phyloP scores from a whole-genome alignment of 2,888 invertebrate species.

The Ectemnius continuus region DNA sequence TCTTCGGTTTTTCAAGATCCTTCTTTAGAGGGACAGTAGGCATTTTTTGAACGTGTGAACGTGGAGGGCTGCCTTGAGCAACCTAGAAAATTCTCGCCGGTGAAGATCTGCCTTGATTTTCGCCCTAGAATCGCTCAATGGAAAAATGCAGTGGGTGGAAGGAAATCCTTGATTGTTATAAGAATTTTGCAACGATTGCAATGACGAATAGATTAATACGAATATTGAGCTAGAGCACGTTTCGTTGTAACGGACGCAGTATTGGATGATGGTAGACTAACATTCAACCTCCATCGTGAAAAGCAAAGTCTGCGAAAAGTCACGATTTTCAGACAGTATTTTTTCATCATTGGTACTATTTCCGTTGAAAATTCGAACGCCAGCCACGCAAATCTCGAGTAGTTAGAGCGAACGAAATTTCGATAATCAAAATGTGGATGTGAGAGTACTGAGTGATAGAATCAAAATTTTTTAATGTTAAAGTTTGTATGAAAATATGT shows the following conservation, averaged over 20 bases:
- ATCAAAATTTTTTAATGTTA: not conserved
- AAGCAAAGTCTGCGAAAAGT: too few species aligned
- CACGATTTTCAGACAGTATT: too few species aligned
- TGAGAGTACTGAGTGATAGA: not conserved
- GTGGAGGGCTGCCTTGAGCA: not conserved
- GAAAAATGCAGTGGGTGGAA: not conserved
- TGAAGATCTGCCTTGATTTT: not conserved
- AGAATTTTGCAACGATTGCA: constrained; percentile 3
- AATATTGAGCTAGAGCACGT: constrained; percentile 7
- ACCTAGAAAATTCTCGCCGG: not conserved
- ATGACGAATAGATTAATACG: not conserved
- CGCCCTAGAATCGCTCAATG: not conserved
- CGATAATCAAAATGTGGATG: not conserved
- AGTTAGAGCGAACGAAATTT: not conserved
- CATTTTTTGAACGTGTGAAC: not conserved
- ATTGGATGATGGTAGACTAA: not conserved
- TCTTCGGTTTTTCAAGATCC: not conserved
- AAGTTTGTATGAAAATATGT: not conserved
- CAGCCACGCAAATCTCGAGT: not conserved
- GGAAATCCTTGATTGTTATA: not conserved
- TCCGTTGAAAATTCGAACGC: too few species aligned
- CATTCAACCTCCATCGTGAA: too few species aligned
- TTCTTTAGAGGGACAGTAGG: not conserved
- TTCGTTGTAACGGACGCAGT: not conserved
- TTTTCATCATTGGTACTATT: too few species aligned